Conservation (phyloP, 2,888 invertebrate species). For the Morinoia aosen region DNA sequence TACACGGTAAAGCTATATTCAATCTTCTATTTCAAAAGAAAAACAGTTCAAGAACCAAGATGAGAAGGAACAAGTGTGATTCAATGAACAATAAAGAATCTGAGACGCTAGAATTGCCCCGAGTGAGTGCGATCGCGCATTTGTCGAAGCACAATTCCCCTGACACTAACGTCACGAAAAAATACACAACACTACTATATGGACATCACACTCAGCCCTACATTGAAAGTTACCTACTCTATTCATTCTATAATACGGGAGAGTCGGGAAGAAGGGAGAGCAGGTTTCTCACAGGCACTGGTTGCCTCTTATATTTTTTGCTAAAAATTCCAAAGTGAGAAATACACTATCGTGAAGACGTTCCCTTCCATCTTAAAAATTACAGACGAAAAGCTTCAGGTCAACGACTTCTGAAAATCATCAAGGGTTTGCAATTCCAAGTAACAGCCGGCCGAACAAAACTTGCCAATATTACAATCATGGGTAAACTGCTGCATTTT, state of each 20-base stretch:
- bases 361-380: background rate
- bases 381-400: background rate
- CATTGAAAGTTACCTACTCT: background rate
- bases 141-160: background rate
- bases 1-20: background rate
- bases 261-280: background rate
- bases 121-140: background rate
- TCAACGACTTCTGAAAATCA: background rate
- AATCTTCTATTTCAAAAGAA: background rate
- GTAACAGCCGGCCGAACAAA: background rate
- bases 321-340: background rate
- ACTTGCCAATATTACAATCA: background rate
- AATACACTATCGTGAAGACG: background rate
- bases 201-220: slow-evolving; percentile 1
- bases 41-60: background rate
- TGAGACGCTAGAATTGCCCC: background rate
- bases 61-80: background rate
- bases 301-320: background rate
- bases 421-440: background rate
- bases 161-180: background rate
- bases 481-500: background rate
- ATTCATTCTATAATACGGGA: background rate
- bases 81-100: background rate
- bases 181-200: background rate
- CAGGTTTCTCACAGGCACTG: background rate